A percentile compares a stretch with the other conserved stretches of the same genome.
phyloP scores from a whole-genome alignment of 1,140 invertebrate species.

The Megalopta genalis region DNA sequence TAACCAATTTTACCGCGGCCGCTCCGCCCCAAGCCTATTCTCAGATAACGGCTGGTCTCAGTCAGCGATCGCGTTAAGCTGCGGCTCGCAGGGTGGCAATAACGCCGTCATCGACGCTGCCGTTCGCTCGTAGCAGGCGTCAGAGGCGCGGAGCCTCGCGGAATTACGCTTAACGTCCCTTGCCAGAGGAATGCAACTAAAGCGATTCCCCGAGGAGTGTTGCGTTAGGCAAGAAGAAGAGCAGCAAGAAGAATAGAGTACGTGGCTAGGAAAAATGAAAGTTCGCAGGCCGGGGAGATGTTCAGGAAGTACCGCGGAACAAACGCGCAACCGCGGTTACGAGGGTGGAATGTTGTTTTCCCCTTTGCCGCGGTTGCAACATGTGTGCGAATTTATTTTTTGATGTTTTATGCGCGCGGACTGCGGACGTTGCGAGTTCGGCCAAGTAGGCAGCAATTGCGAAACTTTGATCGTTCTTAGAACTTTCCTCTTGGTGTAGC shows the following conservation, averaged over 20 bases:
- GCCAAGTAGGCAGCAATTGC: too few relatives aligned
- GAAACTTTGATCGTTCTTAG: too few relatives aligned
- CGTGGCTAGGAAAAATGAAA: slow-evolving; percentile 4
- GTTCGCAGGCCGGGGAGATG: background rate
- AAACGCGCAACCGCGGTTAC: background rate
- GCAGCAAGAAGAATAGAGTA: background rate
- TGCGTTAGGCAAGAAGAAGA: background rate
- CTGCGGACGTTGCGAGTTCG: too few relatives aligned
- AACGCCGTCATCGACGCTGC: slow-evolving; percentile 59
- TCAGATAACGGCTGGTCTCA: slow-evolving; percentile 53
- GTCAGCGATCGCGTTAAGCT: slow-evolving; percentile 59
- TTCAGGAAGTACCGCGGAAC: background rate
- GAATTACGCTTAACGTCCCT: slow-evolving; percentile 52
- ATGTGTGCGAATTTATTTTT: too few relatives aligned
- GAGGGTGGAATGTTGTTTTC: background rate
- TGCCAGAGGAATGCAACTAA: slow-evolving; percentile 60
- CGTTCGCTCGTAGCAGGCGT: slow-evolving; percentile 28
- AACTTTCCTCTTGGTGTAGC: too few relatives aligned
- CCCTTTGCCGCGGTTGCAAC: background rate
- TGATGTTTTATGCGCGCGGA: too few relatives aligned
- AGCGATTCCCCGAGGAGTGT: slow-evolving; percentile 5
- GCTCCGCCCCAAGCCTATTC: slow-evolving; percentile 45
- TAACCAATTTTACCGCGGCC: slow-evolving; percentile 42
- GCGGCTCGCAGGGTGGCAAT: slow-evolving; percentile 44
- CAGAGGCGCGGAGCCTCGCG: slow-evolving; percentile 33